phyloP scores from a whole-genome alignment of 2,888 invertebrate species.

The Xestia c-nigrum region DNA sequence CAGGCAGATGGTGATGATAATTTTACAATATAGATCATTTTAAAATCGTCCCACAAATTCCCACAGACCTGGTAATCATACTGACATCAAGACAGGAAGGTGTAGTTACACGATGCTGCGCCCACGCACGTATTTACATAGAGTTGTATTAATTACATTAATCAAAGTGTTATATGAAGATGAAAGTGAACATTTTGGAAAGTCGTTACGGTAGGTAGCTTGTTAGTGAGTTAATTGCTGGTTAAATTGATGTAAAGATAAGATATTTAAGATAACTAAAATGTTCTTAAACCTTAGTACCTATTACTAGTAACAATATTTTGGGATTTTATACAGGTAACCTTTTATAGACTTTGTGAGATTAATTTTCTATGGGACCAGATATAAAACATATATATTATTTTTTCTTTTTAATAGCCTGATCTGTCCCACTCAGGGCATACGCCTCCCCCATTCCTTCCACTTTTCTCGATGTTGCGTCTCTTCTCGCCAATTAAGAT shows the following conservation, averaged over 20 bases:
- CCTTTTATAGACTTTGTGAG: neutral
- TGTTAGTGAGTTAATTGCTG: conserved; percentile 41
- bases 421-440: too few species aligned
- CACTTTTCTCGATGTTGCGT: too few species aligned
- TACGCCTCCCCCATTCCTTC: too few species aligned
- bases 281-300: neutral
- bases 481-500: too few species aligned
- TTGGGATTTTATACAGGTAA: neutral
- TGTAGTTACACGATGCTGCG: conserved; percentile 52
- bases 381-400: too few species aligned
- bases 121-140: conserved; percentile 61
- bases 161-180: conserved; percentile 29
- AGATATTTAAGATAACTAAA: neutral
- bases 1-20: too few species aligned
- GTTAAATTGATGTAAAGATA: conserved; percentile 20
- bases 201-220: conserved; percentile 48
- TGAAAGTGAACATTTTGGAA: conserved; percentile 58
- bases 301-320: neutral
- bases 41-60: neutral
- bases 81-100: conserved; percentile 58
- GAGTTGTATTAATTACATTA: conserved; percentile 44
- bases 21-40: too few species aligned
- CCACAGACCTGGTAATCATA: conserved; percentile 9
- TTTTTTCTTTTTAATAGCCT: too few species aligned
- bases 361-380: neutral